Base-by-base conservation (phyloP, 2,888 invertebrate genomes). In the Geophilus truncorum region DNA sequence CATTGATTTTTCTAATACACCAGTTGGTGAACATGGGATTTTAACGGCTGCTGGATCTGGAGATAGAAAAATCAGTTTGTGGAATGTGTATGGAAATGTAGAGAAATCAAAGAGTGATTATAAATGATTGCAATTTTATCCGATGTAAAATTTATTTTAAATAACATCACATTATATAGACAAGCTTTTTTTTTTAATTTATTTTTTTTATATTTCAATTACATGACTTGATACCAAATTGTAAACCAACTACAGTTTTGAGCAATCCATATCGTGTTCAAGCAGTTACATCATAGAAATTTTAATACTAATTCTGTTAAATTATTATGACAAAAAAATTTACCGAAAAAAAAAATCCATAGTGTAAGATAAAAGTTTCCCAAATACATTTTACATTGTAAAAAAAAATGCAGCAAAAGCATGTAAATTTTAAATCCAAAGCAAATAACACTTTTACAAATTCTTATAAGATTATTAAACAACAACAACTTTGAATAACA, bases 1-100 rank as follows among this genome's bases (percentile, higher is more conserved):
- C 77, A 32, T 84, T n/a, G 80, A 51, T 21, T 84, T 80, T 80
- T 76, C 80, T 12, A 32, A 45, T 10, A n/a, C 10, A 25, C 34
- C 51, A 9, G 70, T 5, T 21, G 12, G 3, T 25, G 10, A 45
- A 15, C 21, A 6, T 36, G 34, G 15, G 12, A 21, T 75, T 75
- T 23, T 75, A 21, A 78, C 81, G 51, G 81, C 80, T 5, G 80
- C 45, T 28, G 80, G 80, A 23, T 80, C 81, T 4, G 70, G 75
- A 45, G 81, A 81, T 76, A 75, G 75, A n/a, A 10, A 80, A 80
- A 76, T 81, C 28, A 81, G 80, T 79, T 32, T 81, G 7, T 81
- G 81, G 81, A 34, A 81, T 79, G 77, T 81, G 78, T 81, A 81
- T 75, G 18, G 62, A 57, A 34, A 34, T 34, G 6, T 34, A n/a